phyloP scores from a whole-genome alignment of 1,140 invertebrate species.

The Notospermus geniculatus region DNA sequence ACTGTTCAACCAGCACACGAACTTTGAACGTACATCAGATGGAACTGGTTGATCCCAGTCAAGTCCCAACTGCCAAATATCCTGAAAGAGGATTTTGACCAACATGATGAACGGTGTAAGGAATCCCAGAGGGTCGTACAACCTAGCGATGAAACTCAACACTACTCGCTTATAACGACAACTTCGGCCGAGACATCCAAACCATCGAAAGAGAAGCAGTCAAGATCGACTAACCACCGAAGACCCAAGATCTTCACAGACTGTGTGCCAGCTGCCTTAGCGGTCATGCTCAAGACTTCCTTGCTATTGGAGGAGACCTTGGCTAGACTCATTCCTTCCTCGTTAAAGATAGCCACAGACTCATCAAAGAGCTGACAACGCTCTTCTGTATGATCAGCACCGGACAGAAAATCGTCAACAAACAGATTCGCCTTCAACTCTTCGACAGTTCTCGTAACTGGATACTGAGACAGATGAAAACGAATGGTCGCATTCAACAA shows the following conservation, averaged over 20 bases:
- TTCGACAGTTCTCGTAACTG: constrained; percentile 22
- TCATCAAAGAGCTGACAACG: constrained; percentile 28
- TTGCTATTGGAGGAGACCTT: constrained; percentile 4
- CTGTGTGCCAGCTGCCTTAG: neutral
- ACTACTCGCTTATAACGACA: neutral
- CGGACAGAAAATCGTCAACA: constrained; percentile 55
- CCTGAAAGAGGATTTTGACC: constrained; percentile 5
- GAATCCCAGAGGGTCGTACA: constrained; percentile 8
- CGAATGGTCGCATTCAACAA: constrained; percentile 11
- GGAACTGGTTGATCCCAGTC: constrained; percentile 3
- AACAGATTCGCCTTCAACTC: constrained; percentile 51
- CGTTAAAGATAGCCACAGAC: neutral
- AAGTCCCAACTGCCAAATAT: neutral
- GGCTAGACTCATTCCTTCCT: neutral
- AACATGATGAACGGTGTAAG: neutral
- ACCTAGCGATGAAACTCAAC: neutral
- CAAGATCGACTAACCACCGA: neutral
- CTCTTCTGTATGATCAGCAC: constrained; percentile 39
- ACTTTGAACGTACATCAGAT: neutral
- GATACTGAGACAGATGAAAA: constrained; percentile 37
- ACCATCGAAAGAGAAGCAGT: constrained; percentile 6
- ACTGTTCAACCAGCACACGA: neutral
- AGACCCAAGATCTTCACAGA: neutral
- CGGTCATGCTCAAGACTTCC: neutral
- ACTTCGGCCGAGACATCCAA: neutral